A percentile compares a stretch with the other conserved stretches of the same genome.
Evolutionary conservation across 2,888 invertebrate genomes (phyloP).

Genomic region (Malachius bipustulatus): DNA sequence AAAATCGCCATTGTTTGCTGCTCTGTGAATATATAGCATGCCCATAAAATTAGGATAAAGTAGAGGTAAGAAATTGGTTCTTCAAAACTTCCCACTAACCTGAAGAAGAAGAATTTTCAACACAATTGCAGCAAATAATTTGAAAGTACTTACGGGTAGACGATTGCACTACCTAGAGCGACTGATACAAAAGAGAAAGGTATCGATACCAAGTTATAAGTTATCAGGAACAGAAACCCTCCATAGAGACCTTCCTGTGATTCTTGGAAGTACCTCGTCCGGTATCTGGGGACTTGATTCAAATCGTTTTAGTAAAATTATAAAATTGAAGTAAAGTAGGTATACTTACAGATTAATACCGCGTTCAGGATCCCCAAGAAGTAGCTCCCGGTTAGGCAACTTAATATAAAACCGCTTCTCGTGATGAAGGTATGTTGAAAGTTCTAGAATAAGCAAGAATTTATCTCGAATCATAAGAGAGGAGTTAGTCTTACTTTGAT

Average conservation of each 20-base stretch:
- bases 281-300: slow-evolving; percentile 60
- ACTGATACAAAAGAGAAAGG: slow-evolving; percentile 72
- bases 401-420: slow-evolving; percentile 58
- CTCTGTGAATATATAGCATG: slow-evolving; percentile 74
- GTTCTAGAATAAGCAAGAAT: too few relatives aligned
- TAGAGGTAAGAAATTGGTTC: slow-evolving; percentile 50
- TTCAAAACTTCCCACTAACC: slow-evolving; percentile 45
- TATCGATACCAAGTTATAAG: slow-evolving; percentile 69
- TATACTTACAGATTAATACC: slow-evolving; percentile 53
- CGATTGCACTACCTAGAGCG: slow-evolving; percentile 56
- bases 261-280: slow-evolving; percentile 89
- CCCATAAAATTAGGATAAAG: slow-evolving; percentile 65
- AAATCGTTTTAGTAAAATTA: slow-evolving; percentile 6
- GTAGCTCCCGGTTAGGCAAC: slow-evolving; percentile 53
- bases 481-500: too few relatives aligned
- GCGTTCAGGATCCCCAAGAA: slow-evolving; percentile 59
- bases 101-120: slow-evolving; percentile 25
- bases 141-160: slow-evolving; percentile 58
- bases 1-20: slow-evolving; percentile 73
- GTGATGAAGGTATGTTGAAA: slow-evolving; percentile 59
- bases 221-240: slow-evolving; percentile 69
- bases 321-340: too few relatives aligned
- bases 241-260: slow-evolving; percentile 80
- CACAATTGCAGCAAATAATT: not conserved
- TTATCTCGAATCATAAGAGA: too few relatives aligned